phyloP scores from a whole-genome alignment of 2,797 vertebrate species.

The Chloroceryle amazona region DNA sequence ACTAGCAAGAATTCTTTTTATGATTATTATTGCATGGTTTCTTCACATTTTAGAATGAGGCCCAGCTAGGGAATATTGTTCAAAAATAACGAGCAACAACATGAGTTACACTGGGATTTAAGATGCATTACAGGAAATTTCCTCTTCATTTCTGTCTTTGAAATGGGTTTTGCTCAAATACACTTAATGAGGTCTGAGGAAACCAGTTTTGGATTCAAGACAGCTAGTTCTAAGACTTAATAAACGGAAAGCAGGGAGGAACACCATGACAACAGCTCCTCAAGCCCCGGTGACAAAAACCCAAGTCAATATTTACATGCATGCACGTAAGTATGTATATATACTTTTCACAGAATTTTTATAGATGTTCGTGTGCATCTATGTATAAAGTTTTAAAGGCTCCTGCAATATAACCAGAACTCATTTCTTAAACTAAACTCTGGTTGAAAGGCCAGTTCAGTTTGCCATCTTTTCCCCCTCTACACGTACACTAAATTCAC shows the following conservation, averaged over 20 bases:
- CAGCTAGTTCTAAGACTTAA: background rate
- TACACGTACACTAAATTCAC: background rate
- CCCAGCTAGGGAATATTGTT: background rate
- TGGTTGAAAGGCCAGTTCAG: background rate
- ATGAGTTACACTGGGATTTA: background rate
- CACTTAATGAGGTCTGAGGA: background rate
- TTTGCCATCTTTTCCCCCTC: background rate
- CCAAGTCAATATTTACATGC: background rate
- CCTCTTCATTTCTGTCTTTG: background rate
- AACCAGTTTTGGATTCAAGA: background rate
- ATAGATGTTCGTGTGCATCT: fast-evolving
- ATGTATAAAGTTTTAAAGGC: background rate
- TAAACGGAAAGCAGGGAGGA: background rate
- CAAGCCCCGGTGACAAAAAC: background rate
- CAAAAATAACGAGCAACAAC: conserved; percentile 2
- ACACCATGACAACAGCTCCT: background rate
- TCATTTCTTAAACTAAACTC: background rate
- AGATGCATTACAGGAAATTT: background rate
- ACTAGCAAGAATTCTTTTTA: background rate
- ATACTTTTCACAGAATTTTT: background rate
- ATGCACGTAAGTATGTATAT: background rate
- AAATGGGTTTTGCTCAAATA: background rate
- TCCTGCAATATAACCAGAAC: background rate
- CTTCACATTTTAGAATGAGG: background rate
- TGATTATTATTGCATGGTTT: background rate